Conservation (phyloP, 1,140 invertebrate genomes). For the Drosophila triauraria region DNA sequence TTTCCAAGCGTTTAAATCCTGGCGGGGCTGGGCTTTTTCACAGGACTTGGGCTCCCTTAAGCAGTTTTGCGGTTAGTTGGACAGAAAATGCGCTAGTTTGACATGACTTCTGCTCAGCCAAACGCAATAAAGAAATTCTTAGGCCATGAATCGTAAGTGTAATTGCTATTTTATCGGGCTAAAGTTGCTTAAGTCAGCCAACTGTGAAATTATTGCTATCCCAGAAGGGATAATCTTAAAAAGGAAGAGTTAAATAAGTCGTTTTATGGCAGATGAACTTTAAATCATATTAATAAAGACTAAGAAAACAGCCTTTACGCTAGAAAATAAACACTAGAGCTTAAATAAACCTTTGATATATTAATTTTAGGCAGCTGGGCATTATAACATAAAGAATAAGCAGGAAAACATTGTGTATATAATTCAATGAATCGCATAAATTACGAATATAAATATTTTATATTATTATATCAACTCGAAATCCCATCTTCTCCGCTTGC, state of each 20-base stretch:
- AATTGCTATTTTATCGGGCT: conserved; percentile 43
- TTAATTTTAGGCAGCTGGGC: not conserved
- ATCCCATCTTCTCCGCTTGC: conserved; percentile 20
- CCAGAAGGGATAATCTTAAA: not conserved
- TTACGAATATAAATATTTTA: not conserved
- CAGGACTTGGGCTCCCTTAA: conserved; percentile 26
- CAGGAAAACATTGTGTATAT: not conserved
- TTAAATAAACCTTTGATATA: no score
- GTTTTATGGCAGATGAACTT: conserved; percentile 1
- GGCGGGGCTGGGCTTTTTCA: not conserved
- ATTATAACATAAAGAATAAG: not conserved
- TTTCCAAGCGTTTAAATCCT: conserved; percentile 44
- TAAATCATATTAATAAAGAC: not conserved
- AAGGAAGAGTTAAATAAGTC: conserved; percentile 13
- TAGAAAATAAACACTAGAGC: not conserved
- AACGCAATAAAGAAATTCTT: conserved; percentile 58
- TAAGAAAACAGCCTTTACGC: no score
- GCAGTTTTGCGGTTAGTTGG: conserved; percentile 80
- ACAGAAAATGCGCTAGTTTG: conserved; percentile 65
- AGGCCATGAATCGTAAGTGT: conserved; percentile 42
- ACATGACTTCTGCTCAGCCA: conserved; percentile 37
- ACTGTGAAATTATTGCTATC: conserved; percentile 12
- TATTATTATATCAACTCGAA: not conserved
- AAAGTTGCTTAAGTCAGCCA: conserved; percentile 6
- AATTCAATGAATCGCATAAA: not conserved